A percentile compares a stretch with the other conserved stretches of the same genome.
phyloP scores from a whole-genome alignment of 1,140 invertebrate species.

The Hestina assimilis region DNA sequence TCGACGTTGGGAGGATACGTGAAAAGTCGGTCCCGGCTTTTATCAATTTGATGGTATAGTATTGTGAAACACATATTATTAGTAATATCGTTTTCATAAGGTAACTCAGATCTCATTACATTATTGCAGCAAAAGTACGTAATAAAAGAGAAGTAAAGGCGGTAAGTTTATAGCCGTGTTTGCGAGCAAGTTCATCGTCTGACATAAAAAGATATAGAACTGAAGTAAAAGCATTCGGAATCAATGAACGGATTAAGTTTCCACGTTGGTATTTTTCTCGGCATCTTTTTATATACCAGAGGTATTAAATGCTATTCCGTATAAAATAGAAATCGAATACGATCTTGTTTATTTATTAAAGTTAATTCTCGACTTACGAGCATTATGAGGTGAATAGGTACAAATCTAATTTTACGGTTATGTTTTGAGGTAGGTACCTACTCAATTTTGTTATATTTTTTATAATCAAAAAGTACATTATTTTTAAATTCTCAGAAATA shows the following conservation, averaged over 20 bases:
- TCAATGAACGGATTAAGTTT: slow-evolving; percentile 38
- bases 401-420: not conserved
- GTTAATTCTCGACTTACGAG: not conserved
- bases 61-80: not conserved
- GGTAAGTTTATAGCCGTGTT: slow-evolving; percentile 24
- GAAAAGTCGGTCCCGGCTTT: too few species aligned
- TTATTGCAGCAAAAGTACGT: slow-evolving; percentile 20
- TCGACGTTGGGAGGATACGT: not conserved
- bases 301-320: slow-evolving; percentile 5
- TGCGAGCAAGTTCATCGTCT: slow-evolving; percentile 12
- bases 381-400: not conserved
- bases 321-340: not conserved
- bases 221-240: slow-evolving; percentile 26
- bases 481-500: too few species aligned
- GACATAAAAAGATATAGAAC: slow-evolving; percentile 33
- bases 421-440: too few species aligned
- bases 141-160: slow-evolving; percentile 24
- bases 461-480: too few species aligned
- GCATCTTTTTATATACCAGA: slow-evolving; percentile 5
- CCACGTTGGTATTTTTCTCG: slow-evolving; percentile 2
- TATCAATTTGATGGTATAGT: not conserved
- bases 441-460: too few species aligned
- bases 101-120: slow-evolving; percentile 7
- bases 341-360: slow-evolving; percentile 1
- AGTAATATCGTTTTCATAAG: not conserved